Base-by-base conservation (phyloP, 64 coral and sea anemone genomes). In the Pocillopora verrucosa region DNA sequence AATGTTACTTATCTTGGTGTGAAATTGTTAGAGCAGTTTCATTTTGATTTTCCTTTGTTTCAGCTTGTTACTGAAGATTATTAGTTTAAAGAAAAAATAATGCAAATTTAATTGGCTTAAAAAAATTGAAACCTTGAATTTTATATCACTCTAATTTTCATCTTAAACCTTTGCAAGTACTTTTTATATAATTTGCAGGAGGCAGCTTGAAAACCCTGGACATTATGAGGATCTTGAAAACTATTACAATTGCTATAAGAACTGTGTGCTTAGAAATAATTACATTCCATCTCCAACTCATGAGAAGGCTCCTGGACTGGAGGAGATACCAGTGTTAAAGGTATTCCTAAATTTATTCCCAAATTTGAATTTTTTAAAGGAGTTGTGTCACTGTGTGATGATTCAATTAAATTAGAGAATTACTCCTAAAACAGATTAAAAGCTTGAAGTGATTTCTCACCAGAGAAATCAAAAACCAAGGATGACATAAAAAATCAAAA, bases 301-400 rank as follows among this genome's bases (percentile, higher is more conserved):
- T 70, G 83, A 95, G 65, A 94, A 93, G 56, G 76, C 82, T 59
- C 91, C 94, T 65, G 97, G 97, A 56, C 65, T 99, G n/a, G 93
- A 93, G 65, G 94, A 99, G 16, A 86, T 99, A 30, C 97, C 97
- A 93, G 91, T 99, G 24, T 75, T 99, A 82, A 95, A 95, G 93
- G 96, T 98, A 88, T 34, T 68, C 0, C 17, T n/a, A 20, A 61
- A 3, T 22, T 10, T 56, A 92, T 68, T 22, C 6, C 9, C n/a
- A 17, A 16, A 22, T 62, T 9, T 51, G 0, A 60, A 69, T 14
- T 51, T 51, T 51, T 3, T 51, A 7, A 51, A 51, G 41, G 41
- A 51, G 41, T 51, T 51, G 41, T 51, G 41, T 51, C 41, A 51
- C 41, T 51, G 7, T 51, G 7, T 51, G 3, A 4, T 51, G 41